These are phyloP conservation scores for Pollenia griseotomentosa DNA, from an alignment of 2,888 invertebrate species.

Conservation along the genomic window DNA sequence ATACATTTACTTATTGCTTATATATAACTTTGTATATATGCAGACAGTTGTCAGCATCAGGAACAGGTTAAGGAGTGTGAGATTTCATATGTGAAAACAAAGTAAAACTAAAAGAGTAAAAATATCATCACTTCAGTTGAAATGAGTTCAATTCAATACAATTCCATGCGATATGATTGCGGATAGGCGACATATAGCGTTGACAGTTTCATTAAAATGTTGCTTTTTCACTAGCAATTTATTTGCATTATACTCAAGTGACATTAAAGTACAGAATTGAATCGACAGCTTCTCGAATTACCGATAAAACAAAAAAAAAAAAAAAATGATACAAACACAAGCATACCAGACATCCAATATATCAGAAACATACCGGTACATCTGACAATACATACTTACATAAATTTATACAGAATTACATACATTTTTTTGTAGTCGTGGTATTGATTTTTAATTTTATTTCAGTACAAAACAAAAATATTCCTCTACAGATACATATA, in stretches of 20 bases:
- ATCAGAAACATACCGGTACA: slow-evolving; percentile 8
- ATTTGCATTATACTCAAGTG: slow-evolving; percentile 74
- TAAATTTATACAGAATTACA: background rate
- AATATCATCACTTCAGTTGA: slow-evolving; percentile 58
- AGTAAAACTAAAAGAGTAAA: slow-evolving; percentile 23
- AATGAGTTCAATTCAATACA: slow-evolving; percentile 43
- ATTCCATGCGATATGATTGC: slow-evolving; percentile 49
- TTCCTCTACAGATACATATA: too few relatives aligned
- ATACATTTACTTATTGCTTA: slow-evolving; percentile 43
- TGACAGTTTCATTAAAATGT: slow-evolving; percentile 76
- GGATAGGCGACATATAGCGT: slow-evolving; percentile 65
- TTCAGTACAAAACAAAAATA: too few relatives aligned
- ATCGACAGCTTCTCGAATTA: slow-evolving; percentile 70
- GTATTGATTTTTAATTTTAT: too few relatives aligned
- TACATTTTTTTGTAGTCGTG: background rate
- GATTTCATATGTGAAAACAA: background rate
- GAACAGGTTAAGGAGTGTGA: slow-evolving; percentile 25
- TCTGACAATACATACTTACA: background rate
- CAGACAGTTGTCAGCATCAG: slow-evolving; percentile 47
- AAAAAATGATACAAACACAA: too few relatives aligned
- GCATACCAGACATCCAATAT: slow-evolving; percentile 21
- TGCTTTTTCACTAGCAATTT: slow-evolving; percentile 73
- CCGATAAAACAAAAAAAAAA: slow-evolving; percentile 52
- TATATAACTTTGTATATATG: background rate
- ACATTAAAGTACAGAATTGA: slow-evolving; percentile 71